Conservation (phyloP, 2,888 invertebrate species). For the Pegoplata infirma region DNA sequence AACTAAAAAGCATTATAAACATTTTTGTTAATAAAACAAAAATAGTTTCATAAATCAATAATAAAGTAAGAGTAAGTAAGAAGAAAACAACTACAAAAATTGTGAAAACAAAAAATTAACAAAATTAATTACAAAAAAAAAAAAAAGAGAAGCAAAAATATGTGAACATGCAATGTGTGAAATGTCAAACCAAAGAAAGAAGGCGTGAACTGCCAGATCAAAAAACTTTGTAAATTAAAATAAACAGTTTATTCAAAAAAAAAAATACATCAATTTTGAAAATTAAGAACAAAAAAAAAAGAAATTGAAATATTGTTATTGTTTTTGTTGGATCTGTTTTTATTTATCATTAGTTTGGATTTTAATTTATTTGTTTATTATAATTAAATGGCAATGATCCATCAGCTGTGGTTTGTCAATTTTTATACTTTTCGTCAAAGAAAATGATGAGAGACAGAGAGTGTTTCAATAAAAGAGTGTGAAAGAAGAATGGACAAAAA, state of each 20-base stretch:
- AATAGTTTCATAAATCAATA: slow-evolving; percentile 4
- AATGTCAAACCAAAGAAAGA: slow-evolving; percentile 57
- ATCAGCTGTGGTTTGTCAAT: slow-evolving; percentile 55
- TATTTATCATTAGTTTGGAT: background rate
- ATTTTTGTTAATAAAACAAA: slow-evolving; percentile 15
- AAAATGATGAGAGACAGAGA: slow-evolving; percentile 26
- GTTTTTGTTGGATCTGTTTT: background rate
- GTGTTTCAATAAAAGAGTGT: slow-evolving; percentile 34
- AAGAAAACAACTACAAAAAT: slow-evolving; percentile 30
- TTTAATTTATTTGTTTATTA: slow-evolving; percentile 2
- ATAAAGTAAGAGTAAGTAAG: slow-evolving; percentile 17
- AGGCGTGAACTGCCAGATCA: slow-evolving; percentile 49
- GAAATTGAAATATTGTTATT: background rate
- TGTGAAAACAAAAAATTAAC: slow-evolving; percentile 34
- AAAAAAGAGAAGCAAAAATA: slow-evolving; percentile 38
- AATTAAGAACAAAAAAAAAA: background rate
- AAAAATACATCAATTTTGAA: background rate
- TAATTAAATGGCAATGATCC: slow-evolving; percentile 32
- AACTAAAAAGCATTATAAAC: background rate
- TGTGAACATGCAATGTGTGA: slow-evolving; percentile 41
- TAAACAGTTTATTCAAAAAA: too few species aligned
- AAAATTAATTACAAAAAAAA: slow-evolving; percentile 37
- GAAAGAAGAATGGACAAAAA: slow-evolving; percentile 47
- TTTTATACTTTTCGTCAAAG: slow-evolving; percentile 32
- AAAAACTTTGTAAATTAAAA: slow-evolving; percentile 15